Conservation (phyloP, 1,140 invertebrate species). For the Pogonomyrmex californicus region DNA sequence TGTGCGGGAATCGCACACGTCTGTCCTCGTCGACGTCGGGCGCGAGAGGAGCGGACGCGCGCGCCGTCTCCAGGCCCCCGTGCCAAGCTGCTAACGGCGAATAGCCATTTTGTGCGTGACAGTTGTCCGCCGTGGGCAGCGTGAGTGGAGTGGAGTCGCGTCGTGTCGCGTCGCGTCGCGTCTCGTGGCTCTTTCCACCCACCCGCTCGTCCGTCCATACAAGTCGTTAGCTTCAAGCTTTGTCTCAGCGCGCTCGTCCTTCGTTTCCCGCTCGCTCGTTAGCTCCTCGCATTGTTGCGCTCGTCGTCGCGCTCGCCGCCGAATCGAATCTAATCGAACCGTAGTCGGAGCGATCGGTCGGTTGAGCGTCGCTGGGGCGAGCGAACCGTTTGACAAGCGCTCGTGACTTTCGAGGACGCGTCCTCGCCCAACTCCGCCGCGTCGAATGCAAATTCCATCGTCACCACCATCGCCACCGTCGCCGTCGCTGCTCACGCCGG, state of each 20-base stretch:
- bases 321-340: constrained; percentile 53
- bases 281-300: constrained; percentile 1
- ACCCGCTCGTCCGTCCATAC: neutral
- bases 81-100: constrained; percentile 85
- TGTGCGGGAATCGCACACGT: neutral
- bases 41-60: constrained; percentile 55
- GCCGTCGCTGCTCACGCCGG: constrained; percentile 11
- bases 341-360: constrained; percentile 37
- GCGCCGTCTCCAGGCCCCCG: constrained; percentile 79
- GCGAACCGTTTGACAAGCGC: constrained; percentile 68
- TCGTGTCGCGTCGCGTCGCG: constrained; percentile 27
- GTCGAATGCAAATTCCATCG: constrained; percentile 9
- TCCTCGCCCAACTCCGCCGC: neutral
- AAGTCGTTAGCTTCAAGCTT: neutral
- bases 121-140: constrained; percentile 79
- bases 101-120: constrained; percentile 87
- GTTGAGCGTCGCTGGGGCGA: constrained; percentile 43
- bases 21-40: constrained; percentile 22
- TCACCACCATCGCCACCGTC: neutral
- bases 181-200: constrained; percentile 38
- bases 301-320: neutral
- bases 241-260: no score
- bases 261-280: no score
- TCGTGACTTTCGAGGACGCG: neutral
- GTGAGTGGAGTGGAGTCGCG: constrained; percentile 25